Percentiles rank a stretch among this genome's conserved stretches.
phyloP scores from a whole-genome alignment of 2,113 vertebrate species.

The Chunga burmeisteri region DNA sequence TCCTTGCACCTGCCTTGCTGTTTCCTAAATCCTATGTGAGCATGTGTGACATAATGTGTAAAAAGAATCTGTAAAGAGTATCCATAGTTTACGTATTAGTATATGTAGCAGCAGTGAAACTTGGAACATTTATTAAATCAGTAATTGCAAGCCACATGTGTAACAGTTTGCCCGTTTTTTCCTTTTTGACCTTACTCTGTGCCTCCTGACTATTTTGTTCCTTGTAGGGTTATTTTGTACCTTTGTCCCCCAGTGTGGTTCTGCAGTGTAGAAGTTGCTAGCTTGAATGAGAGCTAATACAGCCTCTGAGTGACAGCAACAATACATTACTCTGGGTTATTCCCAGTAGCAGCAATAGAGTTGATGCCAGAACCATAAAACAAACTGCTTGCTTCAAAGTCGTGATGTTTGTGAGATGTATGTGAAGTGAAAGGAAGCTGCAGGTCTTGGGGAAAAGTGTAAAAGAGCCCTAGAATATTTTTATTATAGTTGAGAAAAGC shows the following conservation, averaged over 20 bases:
- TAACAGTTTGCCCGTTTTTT: background rate
- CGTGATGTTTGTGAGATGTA: background rate
- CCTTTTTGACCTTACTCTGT: background rate
- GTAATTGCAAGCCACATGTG: background rate
- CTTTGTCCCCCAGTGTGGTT: background rate
- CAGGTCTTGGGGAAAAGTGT: background rate
- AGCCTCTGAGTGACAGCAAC: background rate
- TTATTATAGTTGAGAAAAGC: background rate
- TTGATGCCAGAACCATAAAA: background rate
- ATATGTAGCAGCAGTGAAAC: background rate
- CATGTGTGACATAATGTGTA: background rate
- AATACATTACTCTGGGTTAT: background rate
- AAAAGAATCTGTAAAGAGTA: background rate
- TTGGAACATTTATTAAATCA: background rate
- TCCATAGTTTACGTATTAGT: background rate
- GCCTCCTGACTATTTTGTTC: background rate
- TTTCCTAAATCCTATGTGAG: background rate
- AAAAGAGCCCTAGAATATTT: background rate
- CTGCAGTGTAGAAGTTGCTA: background rate
- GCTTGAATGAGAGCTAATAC: background rate
- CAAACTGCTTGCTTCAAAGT: background rate
- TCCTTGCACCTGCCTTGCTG: background rate
- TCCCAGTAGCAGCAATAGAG: background rate
- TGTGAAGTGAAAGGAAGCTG: background rate
- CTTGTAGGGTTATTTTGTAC: background rate